Base-by-base conservation (phyloP, 2,797 vertebrate genomes). In the Eutrigla gurnardus region DNA sequence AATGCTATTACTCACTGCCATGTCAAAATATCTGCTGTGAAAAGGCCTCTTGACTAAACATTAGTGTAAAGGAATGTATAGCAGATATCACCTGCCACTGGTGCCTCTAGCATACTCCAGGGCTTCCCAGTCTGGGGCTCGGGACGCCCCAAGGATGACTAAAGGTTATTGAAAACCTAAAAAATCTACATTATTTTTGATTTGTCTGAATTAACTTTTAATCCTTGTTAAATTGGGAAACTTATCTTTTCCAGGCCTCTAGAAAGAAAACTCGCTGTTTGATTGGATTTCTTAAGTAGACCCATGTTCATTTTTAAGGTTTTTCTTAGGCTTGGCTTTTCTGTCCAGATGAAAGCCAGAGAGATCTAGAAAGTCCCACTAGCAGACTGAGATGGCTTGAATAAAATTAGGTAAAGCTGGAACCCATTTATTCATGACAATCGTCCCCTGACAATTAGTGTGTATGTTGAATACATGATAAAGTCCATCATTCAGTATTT, bases 11-110 rank as follows among this genome's bases (percentile, higher is more conserved):
- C 18, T 64, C 62, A 64, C 46, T 49, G 46, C 35, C 7, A 35
- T 67, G 65, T 18, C 37, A 42, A 67, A 45, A 67, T 66, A 33
- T 33, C 37, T 42, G 49, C 49, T 33, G 18, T 7, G 12, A 33
- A 65, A 42, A 53, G 32, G 9, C 15, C 40, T 42, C 65, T 65
- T 65, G 33, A 42, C 39, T 45, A 67, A 66, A 66, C 32, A 45
- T 67, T 36, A 55, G 25, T 25, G 11, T n/a, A 18, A 36, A 36
- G n/a, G 39, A 46, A 55, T 45, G 65, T 45, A n/a, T n/a, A 42
- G 14, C 32, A 18, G n/a, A 18, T 15, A 1, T 66, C 7, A 43
- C 50, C 3, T 43, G 39, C 15, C 17, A 40, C 36, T 65, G 49
- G 46, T 40, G 4, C 49, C 25, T 17, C 2, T 32, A 14, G 12